Conservation (phyloP, 2,113 vertebrate species). For the Suncus etruscus region DNA sequence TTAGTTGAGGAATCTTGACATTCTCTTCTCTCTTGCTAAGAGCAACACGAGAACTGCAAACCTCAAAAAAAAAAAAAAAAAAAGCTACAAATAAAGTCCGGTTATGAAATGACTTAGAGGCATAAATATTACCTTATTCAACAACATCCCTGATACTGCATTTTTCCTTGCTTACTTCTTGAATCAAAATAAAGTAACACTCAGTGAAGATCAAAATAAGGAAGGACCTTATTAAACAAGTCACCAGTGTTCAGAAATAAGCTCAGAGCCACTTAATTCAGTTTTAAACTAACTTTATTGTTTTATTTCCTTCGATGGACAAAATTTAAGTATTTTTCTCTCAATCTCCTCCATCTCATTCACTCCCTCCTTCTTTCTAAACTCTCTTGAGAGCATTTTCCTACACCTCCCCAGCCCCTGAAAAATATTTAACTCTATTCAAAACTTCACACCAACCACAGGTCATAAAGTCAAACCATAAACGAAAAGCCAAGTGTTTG, state of each 20-base stretch:
- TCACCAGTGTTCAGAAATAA: slow-evolving; percentile 2
- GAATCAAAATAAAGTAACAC: neutral
- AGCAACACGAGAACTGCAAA: slow-evolving; percentile 12
- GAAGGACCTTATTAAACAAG: neutral
- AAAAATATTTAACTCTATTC: slow-evolving; percentile 20
- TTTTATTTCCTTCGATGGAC: slow-evolving; percentile 54
- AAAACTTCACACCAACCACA: slow-evolving; percentile 7
- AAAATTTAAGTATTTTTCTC: slow-evolving; percentile 74
- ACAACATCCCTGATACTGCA: neutral
- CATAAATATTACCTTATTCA: slow-evolving; percentile 16
- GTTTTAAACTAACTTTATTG: neutral
- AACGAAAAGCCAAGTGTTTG: slow-evolving; percentile 29
- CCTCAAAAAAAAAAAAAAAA: neutral
- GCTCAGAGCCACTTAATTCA: slow-evolving; percentile 5
- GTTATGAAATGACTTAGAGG: neutral
- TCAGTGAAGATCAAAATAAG: neutral
- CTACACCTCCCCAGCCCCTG: neutral
- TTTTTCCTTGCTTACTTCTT: slow-evolving; percentile 10
- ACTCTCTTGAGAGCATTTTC: slow-evolving; percentile 15
- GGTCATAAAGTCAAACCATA: slow-evolving; percentile 42
- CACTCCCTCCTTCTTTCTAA: slow-evolving; percentile 19
- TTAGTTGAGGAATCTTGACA: neutral
- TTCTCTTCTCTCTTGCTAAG: neutral
- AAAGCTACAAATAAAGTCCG: neutral
- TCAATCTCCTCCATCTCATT: neutral